Evolutionary conservation across 2,888 invertebrate genomes (phyloP).

Genomic region (Agriopis marginaria): DNA sequence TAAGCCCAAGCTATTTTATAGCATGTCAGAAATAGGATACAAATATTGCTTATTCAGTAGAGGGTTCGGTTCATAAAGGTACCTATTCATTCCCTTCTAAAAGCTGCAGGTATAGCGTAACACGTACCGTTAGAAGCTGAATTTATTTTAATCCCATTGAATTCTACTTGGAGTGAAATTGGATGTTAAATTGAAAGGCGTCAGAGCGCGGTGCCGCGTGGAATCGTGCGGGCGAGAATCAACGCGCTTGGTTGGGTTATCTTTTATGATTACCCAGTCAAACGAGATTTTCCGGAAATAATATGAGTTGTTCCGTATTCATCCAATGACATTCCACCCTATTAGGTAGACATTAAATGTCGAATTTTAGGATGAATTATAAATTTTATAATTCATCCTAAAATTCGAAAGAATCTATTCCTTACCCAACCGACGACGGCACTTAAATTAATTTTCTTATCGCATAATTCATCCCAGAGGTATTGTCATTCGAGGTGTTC

Average conservation of each 20-base stretch:
- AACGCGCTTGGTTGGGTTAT: not conserved
- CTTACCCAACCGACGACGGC: too few species aligned
- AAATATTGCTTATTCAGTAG: too few species aligned
- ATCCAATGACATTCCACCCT: too few species aligned
- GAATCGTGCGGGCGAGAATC: not conserved
- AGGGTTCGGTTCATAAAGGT: not conserved
- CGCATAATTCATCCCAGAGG: too few species aligned
- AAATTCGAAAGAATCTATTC: too few species aligned
- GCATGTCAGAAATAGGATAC: too few species aligned
- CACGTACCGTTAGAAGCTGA: constrained; percentile 1
- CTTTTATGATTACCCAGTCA: not conserved
- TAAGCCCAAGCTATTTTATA: too few species aligned
- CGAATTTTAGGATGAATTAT: too few species aligned
- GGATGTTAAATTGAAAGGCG: constrained; percentile 24
- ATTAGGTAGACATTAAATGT: too few species aligned
- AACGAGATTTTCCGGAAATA: not conserved
- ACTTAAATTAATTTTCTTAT: too few species aligned
- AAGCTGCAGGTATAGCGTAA: constrained; percentile 1
- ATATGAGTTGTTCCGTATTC: not conserved
- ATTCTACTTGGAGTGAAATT: constrained; percentile 13
- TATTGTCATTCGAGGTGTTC: too few species aligned
- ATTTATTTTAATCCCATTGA: constrained; percentile 21
- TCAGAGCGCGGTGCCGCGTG: constrained; percentile 4
- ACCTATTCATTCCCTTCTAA: not conserved
- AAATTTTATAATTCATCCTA: too few species aligned